Conservation (phyloP, 2,888 invertebrate species). For the Aspidapion aeneum region DNA sequence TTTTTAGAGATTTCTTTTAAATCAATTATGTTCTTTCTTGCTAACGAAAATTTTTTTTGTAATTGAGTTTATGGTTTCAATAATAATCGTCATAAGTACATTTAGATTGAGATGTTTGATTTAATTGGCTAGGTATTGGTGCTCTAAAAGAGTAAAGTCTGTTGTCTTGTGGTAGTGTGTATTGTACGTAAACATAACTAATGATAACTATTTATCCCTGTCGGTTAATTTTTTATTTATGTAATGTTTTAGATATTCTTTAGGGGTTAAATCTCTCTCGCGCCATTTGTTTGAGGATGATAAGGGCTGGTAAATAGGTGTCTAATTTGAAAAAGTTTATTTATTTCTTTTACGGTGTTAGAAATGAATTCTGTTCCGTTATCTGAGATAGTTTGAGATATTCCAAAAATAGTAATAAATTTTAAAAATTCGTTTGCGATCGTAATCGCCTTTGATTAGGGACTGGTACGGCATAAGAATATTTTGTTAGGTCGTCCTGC, state of each 20-base stretch:
- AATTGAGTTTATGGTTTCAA: conserved; percentile 25
- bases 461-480: conserved; percentile 26
- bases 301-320: conserved; percentile 35
- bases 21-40: conserved; percentile 6
- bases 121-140: not conserved
- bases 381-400: conserved; percentile 41
- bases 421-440: conserved; percentile 27
- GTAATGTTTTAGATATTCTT: conserved; percentile 8
- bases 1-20: no score
- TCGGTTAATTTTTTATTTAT: not conserved
- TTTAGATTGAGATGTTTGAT: conserved; percentile 24
- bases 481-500: conserved; percentile 27
- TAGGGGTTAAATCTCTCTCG: not conserved
- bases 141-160: conserved; percentile 4
- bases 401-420: conserved; percentile 37
- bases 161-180: conserved; percentile 9
- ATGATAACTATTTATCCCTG: conserved; percentile 2
- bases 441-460: conserved; percentile 28
- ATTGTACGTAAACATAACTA: conserved; percentile 13
- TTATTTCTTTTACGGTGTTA: conserved; percentile 33
- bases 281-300: conserved; percentile 36
- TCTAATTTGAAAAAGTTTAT: conserved; percentile 35
- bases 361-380: conserved; percentile 35
- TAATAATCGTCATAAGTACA: conserved; percentile 33
- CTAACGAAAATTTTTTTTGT: conserved; percentile 27